Evolutionary conservation across 2,797 vertebrate species (phyloP), one percentile per base, ranked within the genome.

Genomic region (Nannoperca australis): DNA sequence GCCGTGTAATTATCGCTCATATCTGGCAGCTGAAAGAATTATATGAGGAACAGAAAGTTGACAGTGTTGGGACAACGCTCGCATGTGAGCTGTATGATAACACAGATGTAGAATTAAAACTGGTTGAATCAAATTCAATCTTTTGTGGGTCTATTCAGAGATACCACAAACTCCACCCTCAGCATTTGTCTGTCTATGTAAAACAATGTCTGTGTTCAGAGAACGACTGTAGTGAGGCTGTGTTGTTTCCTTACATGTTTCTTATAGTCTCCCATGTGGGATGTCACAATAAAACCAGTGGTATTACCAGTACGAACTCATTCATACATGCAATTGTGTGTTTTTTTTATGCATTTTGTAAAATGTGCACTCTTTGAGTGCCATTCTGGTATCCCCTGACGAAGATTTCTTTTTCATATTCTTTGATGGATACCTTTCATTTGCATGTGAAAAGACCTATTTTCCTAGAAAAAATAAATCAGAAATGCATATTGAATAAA

Each of bases 391-490:
- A 78, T 80, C 73, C 78, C 81, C 79, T 24, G 82, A 79, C 81
- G 44, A 81, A 87, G 40, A 73, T 89, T 89, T 71, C 90, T 93
- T 91, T 95, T 93, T 88, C 88, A 91, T 84, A 95, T 93, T 93
- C 79, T 85, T 81, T 72, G 62, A 90, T 63, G 38, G 87, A 89
- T 74, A 88, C 62, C 78, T 59, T 88, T 73, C 70, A 90, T 82
- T 93, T 93, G 94, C 95, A 96, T 95, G 94, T 93, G 79, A 86
- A 92, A 85, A 90, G 76, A 88, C 62, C 63, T 95, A 95, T 95
- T 96, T 96, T 95, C 73, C 67, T 95, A 95, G 79, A 85, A 93
- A 93, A 90, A 93, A 92, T 86, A 91, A 93, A 92, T 58, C 40
- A 79, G 66, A 92, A 87, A 91, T 86, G 66, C 65, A 60, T 47